phyloP scores from a whole-genome alignment of 2,113 vertebrate species.

The Glaucidium brasilianum region DNA sequence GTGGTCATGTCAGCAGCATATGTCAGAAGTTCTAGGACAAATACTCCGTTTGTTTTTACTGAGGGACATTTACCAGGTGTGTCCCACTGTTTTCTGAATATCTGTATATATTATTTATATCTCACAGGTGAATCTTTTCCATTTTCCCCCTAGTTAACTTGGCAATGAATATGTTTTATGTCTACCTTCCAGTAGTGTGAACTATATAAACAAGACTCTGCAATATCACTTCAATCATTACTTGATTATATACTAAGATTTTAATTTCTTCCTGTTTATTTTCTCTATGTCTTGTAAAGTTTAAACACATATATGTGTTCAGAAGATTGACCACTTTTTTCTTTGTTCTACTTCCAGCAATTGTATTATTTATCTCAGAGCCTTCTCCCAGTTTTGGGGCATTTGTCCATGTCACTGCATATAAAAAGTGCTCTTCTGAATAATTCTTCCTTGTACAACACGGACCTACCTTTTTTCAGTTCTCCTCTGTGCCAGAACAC shows the following conservation, averaged over 20 bases:
- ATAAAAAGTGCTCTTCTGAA: background rate
- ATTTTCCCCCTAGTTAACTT: background rate
- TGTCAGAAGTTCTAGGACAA: background rate
- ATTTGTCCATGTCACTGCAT: background rate
- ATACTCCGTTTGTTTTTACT: background rate
- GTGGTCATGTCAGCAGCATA: background rate
- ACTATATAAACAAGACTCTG: background rate
- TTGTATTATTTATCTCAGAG: background rate
- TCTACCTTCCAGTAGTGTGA: background rate
- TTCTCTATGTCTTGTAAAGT: background rate
- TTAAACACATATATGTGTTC: background rate
- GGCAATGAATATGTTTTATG: background rate
- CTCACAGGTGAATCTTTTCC: background rate
- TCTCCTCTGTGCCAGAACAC: constrained; percentile 38
- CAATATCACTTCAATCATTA: background rate
- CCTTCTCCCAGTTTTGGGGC: background rate
- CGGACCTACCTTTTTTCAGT: background rate
- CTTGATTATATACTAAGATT: background rate
- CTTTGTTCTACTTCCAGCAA: background rate
- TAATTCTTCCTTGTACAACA: background rate
- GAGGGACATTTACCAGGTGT: background rate
- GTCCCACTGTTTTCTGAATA: background rate
- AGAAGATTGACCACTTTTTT: background rate
- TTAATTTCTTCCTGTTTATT: constrained; percentile 15
- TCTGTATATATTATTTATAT: background rate